Evolutionary conservation across 2,797 vertebrate species (phyloP), one percentile per base, ranked within the genome.

Genomic region (Masticophis lateralis): DNA sequence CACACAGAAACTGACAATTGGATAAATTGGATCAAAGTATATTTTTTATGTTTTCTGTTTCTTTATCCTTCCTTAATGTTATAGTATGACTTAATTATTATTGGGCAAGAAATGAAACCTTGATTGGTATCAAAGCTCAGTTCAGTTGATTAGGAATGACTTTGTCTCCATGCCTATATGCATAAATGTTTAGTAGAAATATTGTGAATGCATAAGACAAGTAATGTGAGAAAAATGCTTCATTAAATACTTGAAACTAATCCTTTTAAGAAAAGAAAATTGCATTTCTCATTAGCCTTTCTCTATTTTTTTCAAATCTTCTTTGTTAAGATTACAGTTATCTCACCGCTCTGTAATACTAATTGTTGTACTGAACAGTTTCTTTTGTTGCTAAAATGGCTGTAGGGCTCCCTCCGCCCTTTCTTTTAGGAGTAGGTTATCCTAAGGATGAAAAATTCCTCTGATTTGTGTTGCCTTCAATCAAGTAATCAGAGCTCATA

Each of bases 281-380:
- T 95, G 4, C 1, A 94, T 96, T 96, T 96, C 66, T 86, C 92
- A 91, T 93, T 97, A 25, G 74, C 93, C 53, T 95, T 95, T 59
- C 28, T 18, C 37, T 92, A 20, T 91, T 92, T 57, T 57, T 96
- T 91, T 91, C 94, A 94, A 92, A 27, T 95, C 90, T 69, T 74
- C 47, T 95, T 97, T 97, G 60, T 94, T 95, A 63, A 96, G 93
- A 97, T 95, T 96, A 92, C 18, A 90, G 4, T 47, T 96, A 87
- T 95, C 92, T 96, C 87, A 91, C 86, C 91, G 2, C 95, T 97
- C 90, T 94, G 16, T 95, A 96, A 94, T 87, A 94, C 0, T 94
- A 94, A 92, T 86, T 95, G 51, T 94, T 97, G 89, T 90, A 91
- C 0, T 69, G 94, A 93, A 91, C 86, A 94, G 66, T 69, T 86